Evolutionary conservation across 2,113 vertebrate species (phyloP), one percentile per base, ranked within the genome.

Genomic region (Ptyas mucosa): DNA sequence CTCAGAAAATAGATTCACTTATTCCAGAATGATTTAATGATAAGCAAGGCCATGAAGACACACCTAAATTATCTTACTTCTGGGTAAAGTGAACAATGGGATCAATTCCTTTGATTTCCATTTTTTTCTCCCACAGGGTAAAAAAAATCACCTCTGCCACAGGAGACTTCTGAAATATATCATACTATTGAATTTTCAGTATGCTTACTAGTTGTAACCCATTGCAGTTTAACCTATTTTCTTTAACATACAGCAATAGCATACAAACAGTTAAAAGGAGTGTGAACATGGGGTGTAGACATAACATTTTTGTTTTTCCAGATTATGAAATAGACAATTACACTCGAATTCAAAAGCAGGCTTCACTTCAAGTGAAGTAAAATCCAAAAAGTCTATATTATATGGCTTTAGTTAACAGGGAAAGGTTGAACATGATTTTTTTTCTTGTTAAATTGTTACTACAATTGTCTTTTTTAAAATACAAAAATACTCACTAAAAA

Each of bases 341-440:
- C 18, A 57, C 0, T 87, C 12, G 54, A 95, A 96, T 91, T 58
- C 21, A 90, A 92, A 95, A 95, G 89, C 24, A 93, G 29, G 69
- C 92, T 8, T 21, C 87, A 94, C 24, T 18, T 55, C 34, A 81
- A 87, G 89, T 69, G 92, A 93, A 94, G 94, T 89, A 49, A 7
- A 89, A 95, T 96, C 61, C 55, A 91, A 96, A 96, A 93, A 61
- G 26, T 92, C 94, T 90, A 94, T 93, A 96, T 95, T 53, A 93
- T 94, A 89, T 88, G 57, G 55, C 91, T 94, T 94, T 94, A 93
- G 86, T 90, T 91, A 93, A 92, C 52, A 93, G 94, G 26, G 21
- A 93, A 95, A 90, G 69, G 57, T 14, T 7, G 93, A 92, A 91
- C 89, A 93, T 57, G 15, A 3, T 0, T 2, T 91, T 55, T 55